phyloP scores from a whole-genome alignment of 2,113 vertebrate genomes.

The Alligator sinensis region DNA sequence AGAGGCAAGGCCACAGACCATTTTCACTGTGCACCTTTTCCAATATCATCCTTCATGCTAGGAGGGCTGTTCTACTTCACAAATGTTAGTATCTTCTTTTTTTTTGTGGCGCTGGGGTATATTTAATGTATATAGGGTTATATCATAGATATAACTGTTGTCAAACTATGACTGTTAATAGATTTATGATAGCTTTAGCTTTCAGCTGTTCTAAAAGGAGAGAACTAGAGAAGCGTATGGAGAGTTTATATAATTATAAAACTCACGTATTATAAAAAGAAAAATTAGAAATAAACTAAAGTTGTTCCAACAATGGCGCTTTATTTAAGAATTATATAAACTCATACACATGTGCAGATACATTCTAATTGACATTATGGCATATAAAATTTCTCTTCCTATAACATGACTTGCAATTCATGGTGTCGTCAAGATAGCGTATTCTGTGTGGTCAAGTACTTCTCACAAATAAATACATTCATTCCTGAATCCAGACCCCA shows the following conservation, averaged over 20 bases:
- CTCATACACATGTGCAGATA: not conserved
- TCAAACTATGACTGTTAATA: not conserved
- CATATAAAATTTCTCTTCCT: not conserved
- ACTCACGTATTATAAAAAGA: not conserved
- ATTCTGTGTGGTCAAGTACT: not conserved
- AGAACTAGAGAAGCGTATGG: not conserved
- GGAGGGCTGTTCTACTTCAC: not conserved
- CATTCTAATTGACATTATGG: too few species aligned
- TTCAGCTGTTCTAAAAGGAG: conserved; percentile 18
- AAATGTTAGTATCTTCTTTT: not conserved
- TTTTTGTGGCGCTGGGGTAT: not conserved
- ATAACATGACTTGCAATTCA: not conserved
- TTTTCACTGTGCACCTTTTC: not conserved
- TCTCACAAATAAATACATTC: not conserved
- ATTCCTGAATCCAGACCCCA: not conserved
- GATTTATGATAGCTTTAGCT: not conserved
- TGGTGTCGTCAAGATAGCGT: not conserved
- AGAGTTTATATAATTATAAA: too few species aligned
- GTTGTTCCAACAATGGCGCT: conserved; percentile 17
- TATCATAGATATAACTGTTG: not conserved
- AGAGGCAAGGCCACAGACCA: not conserved
- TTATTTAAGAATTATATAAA: not conserved
- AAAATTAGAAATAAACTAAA: conserved; percentile 13
- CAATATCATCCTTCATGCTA: not conserved
- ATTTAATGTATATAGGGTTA: not conserved